These are phyloP conservation scores for Unio delphinus DNA, from an alignment of 2,888 invertebrate genomes.

Conservation along the genomic window DNA sequence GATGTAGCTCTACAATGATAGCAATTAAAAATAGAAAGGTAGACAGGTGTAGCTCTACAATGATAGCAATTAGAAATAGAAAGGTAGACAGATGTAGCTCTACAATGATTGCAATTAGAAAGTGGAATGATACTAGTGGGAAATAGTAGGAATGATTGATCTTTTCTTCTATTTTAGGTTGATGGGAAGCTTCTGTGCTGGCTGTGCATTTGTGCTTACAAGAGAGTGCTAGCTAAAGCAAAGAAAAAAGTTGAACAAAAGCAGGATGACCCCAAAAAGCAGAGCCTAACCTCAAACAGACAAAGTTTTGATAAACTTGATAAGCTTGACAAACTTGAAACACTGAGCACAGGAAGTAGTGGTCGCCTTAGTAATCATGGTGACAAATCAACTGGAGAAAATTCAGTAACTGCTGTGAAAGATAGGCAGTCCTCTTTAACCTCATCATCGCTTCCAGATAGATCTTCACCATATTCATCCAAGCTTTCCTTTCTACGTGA, in stretches of 20 bases:
- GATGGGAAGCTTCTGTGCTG: slow-evolving; percentile 96
- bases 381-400: slow-evolving; percentile 34
- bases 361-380: slow-evolving; percentile 28
- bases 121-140: neutral
- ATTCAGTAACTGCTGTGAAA: slow-evolving; percentile 28
- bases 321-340: slow-evolving; percentile 34
- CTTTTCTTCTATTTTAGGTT: slow-evolving; percentile 77
- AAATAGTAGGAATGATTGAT: neutral
- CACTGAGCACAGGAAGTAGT: slow-evolving; percentile 28
- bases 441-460: slow-evolving; percentile 20
- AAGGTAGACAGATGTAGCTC: too few species aligned
- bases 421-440: slow-evolving; percentile 22
- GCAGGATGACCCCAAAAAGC: slow-evolving; percentile 46
- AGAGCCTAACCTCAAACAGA: slow-evolving; percentile 33
- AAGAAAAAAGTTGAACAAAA: slow-evolving; percentile 17
- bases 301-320: slow-evolving; percentile 36
- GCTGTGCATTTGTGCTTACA: slow-evolving; percentile 94
- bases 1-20: too few species aligned
- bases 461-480: slow-evolving; percentile 35
- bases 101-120: too few species aligned
- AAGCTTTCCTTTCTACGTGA: slow-evolving; percentile 35
- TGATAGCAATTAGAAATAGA: too few species aligned
- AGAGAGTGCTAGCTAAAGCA: slow-evolving; percentile 91
- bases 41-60: too few species aligned
- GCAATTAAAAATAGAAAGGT: too few species aligned